Evolutionary conservation across 2,797 vertebrate species (phyloP), one percentile per base, ranked within the genome.

Genomic region (Tympanoctomys barrerae): DNA sequence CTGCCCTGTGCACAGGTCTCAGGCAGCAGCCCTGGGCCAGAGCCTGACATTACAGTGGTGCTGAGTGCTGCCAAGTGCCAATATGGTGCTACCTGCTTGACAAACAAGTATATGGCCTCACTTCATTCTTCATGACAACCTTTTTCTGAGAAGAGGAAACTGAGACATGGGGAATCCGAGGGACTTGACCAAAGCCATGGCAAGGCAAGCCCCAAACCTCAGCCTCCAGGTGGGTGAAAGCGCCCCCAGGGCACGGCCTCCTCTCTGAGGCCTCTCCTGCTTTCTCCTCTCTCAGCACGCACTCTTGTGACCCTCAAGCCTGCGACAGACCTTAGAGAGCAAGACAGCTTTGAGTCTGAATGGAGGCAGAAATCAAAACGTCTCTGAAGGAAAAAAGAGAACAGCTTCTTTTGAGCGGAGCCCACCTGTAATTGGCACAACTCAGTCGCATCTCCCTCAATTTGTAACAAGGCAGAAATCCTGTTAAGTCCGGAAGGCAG

Each of bases 341-440:
- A 59, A 52, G 79, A 93, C 46, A 42, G 70, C 75, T 96, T 90
- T 93, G 85, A 97, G 70, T 87, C 89, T 94, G 90, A 96, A 93
- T 54, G 26, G 66, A 96, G 81, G 78, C 5, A 0, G 85, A 96
- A 97, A 96, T 93, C 91, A 61, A 87, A 88, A 86, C 46, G 70
- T 46, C 82, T 95, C 31, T 68, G 59, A 94, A 85, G 95, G 94
- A 87, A 84, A 42, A 92, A 96, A 84, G 84, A 93, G 84, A 96
- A 75, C 2, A 1, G 36, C 71, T 12, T 26, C 91, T 93, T 94
- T 87, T 31, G 81, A 91, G 89, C 85, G 54, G 73, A 5, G 0
- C 66, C 92, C 82, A 87, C 96, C 96, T 92, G 66, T 97, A 92
- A 97, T 96, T 96, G 97, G 96, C 85, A 68, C 0, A 1, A 90